Evolutionary conservation across 2,888 invertebrate species (phyloP), one percentile per base, ranked within the genome.

Genomic region (Hydriomena furcata): DNA sequence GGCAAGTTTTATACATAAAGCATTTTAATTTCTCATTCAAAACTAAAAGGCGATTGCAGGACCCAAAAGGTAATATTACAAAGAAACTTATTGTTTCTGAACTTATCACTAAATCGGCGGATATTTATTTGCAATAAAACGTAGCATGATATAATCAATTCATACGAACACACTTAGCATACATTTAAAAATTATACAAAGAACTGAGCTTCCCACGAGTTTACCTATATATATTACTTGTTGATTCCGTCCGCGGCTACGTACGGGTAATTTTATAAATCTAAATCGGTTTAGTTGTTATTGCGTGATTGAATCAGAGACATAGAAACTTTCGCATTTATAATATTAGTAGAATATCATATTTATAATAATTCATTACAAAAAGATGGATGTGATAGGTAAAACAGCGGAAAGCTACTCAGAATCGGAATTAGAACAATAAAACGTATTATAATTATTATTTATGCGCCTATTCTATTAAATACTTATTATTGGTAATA

Each of bases 31-130:
- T 32, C 11, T 7, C 17, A 34, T 27, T 43, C 20, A 27, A 28
- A 17, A 13, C 7, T 24, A 44, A 11, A 44, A 35, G 10, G 24
- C 40, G 10, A 25, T 30, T 34, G 31, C 30, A 30, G 13, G 13
- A 34, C 8, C 31, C 27, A 37, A 31, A 5, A 21, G 17, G 40
- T 36, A 36, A 31, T 28, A 40, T 27, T 36, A 32, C 30, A 31
- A n/a, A 35, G 32, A 37, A 47, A 43, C 47, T 28, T 37, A 36
- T 40, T 48, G 35, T 44, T 52, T 47, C 46, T 42, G 24, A 61
- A 61, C 65, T 65, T 68, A 69, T 56, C 60, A 58, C 63, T 64
- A 62, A 60, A 62, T 74, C 76, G 72, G 74, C 72, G 74, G 76
- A 65, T 67, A 58, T 58, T 65, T 52, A 63, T 63, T 64, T 45